These are phyloP conservation scores for Uloborus diversus DNA, from an alignment of 1,140 invertebrate species.

Conservation along the genomic window DNA sequence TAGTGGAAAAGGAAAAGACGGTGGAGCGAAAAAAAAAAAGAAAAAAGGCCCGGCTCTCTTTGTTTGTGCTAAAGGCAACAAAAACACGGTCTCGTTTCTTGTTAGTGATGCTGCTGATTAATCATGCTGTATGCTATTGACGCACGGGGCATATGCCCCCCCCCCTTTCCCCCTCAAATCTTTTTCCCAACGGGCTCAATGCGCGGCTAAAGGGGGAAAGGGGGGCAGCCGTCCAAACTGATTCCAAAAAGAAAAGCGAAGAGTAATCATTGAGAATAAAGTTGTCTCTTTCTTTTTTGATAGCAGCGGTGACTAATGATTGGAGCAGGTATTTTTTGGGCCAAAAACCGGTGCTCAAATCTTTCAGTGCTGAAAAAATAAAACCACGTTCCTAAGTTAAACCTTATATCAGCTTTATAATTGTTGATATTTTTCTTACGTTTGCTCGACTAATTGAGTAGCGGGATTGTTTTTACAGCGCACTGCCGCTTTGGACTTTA, in stretches of 20 bases:
- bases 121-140: slow-evolving; percentile 55
- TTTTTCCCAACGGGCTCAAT: slow-evolving; percentile 41
- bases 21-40: slow-evolving; percentile 19
- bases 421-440: slow-evolving; percentile 56
- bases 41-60: slow-evolving; percentile 33
- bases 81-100: slow-evolving; percentile 52
- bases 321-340: slow-evolving; percentile 51
- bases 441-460: slow-evolving; percentile 52
- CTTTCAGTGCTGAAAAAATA: slow-evolving; percentile 20
- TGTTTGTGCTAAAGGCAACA: slow-evolving; percentile 56
- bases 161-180: slow-evolving; percentile 8
- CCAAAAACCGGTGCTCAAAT: slow-evolving; percentile 50
- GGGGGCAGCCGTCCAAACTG: slow-evolving; percentile 35
- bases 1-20: slow-evolving; percentile 43
- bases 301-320: slow-evolving; percentile 54
- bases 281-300: slow-evolving; percentile 51
- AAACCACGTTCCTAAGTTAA: slow-evolving; percentile 22
- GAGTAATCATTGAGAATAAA: slow-evolving; percentile 52
- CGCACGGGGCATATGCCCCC: slow-evolving; percentile 36
- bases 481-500: slow-evolving; percentile 50
- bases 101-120: slow-evolving; percentile 55
- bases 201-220: not conserved
- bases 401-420: slow-evolving; percentile 55
- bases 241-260: slow-evolving; percentile 40
- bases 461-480: slow-evolving; percentile 54